A percentile compares a stretch with the other conserved stretches of the same genome.
Evolutionary conservation across 2,113 vertebrate species (phyloP).

Genomic region (Brevimyrus niger): DNA sequence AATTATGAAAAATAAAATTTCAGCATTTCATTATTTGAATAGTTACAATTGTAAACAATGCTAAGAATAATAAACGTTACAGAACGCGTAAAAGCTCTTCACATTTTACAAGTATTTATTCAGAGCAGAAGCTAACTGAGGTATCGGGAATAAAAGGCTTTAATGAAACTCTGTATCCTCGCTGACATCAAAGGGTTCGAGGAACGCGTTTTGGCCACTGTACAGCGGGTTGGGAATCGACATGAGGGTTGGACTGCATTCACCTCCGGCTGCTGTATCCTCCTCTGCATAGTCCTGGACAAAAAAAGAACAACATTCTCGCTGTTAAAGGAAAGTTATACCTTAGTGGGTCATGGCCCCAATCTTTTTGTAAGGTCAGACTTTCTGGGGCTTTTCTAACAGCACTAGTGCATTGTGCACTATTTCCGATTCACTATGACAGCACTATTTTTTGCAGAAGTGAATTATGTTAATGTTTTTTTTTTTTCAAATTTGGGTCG

Average conservation of each 20-base stretch:
- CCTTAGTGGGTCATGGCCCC: background rate
- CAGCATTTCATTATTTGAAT: background rate
- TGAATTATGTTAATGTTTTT: background rate
- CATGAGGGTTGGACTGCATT: constrained; percentile 61
- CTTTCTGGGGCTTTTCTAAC: background rate
- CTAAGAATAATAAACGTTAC: background rate
- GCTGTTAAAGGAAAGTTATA: background rate
- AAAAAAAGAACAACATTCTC: background rate
- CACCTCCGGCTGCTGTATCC: constrained; percentile 38
- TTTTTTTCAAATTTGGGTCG: background rate
- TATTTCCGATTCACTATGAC: background rate
- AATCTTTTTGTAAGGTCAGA: background rate
- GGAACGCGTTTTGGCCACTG: constrained; percentile 55
- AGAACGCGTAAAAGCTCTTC: background rate
- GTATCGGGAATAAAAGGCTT: background rate
- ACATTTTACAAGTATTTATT: background rate
- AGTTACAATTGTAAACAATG: background rate
- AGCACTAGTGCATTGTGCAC: background rate
- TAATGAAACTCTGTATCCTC: background rate
- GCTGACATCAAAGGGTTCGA: constrained; percentile 70
- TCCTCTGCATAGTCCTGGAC: constrained; percentile 54
- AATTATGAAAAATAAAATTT: background rate
- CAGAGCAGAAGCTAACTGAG: background rate
- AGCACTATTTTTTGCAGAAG: background rate
- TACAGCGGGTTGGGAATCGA: constrained; percentile 79